These are phyloP conservation scores for Rhysida immarginata DNA, from an alignment of 1,140 invertebrate genomes.

Conservation along the genomic window DNA sequence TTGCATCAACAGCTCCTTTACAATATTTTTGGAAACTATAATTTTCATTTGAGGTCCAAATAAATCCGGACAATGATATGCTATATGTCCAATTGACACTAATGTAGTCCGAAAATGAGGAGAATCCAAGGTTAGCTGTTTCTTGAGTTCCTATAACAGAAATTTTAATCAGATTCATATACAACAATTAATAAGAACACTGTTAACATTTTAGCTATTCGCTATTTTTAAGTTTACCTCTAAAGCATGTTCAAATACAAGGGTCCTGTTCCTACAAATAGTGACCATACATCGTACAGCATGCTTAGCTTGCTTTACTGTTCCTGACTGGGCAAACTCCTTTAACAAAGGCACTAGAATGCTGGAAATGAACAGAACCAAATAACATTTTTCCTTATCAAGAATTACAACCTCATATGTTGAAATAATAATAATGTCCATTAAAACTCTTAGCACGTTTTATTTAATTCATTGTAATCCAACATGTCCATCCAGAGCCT, in stretches of 20 bases:
- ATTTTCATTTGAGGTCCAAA: slow-evolving; percentile 81
- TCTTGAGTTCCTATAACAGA: slow-evolving; percentile 30
- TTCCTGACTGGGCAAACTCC: slow-evolving; percentile 68
- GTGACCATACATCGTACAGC: slow-evolving; percentile 78
- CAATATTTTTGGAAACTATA: slow-evolving; percentile 85
- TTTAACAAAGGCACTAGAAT: slow-evolving; percentile 66
- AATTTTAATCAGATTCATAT: slow-evolving; percentile 16
- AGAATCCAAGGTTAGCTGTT: slow-evolving; percentile 51
- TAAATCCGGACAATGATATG: slow-evolving; percentile 73
- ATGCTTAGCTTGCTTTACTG: slow-evolving; percentile 90
- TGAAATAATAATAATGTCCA: background rate
- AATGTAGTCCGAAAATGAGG: slow-evolving; percentile 81
- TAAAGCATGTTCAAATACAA: slow-evolving; percentile 71
- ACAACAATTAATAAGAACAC: too few species aligned
- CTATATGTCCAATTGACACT: slow-evolving; percentile 85
- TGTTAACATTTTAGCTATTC: background rate
- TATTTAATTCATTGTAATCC: background rate
- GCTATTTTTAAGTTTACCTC: slow-evolving; percentile 47
- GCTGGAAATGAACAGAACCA: slow-evolving; percentile 18
- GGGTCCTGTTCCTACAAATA: slow-evolving; percentile 57
- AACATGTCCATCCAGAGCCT: background rate
- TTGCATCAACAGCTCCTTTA: slow-evolving; percentile 85
- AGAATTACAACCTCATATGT: slow-evolving; percentile 21
- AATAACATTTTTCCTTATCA: slow-evolving; percentile 41
- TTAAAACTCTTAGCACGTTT: too few species aligned